Evolutionary conservation across 2,888 invertebrate genomes (phyloP).

Genomic region (Phoronis australis): DNA sequence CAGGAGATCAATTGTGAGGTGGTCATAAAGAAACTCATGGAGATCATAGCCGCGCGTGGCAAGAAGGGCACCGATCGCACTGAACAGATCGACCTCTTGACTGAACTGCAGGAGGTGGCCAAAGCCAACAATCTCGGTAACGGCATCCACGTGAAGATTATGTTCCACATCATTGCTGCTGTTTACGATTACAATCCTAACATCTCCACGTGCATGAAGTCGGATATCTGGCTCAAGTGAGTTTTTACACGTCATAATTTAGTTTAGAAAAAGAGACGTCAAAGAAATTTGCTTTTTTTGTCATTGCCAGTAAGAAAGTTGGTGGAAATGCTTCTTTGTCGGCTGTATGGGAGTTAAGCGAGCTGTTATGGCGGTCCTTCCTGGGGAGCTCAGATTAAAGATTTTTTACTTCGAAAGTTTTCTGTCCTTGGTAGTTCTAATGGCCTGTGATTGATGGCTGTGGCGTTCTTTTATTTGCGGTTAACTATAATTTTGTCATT

Average conservation of each 20-base stretch:
- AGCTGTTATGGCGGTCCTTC: too few species aligned
- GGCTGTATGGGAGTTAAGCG: too few species aligned
- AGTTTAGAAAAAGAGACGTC: too few species aligned
- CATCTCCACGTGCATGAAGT: conserved; percentile 90
- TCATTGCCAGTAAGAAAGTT: too few species aligned
- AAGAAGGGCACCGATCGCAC: conserved; percentile 93
- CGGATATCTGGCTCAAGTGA: conserved; percentile 85
- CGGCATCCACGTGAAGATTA: conserved; percentile 69
- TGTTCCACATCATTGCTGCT: conserved; percentile 88
- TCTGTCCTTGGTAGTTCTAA: too few species aligned
- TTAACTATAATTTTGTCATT: too few species aligned
- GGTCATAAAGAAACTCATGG: conserved; percentile 86
- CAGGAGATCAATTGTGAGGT: conserved; percentile 92
- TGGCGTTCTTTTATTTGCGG: too few species aligned
- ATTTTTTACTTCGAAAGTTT: too few species aligned
- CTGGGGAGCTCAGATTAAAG: too few species aligned
- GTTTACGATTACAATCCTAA: conserved; percentile 98
- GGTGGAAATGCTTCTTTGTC: too few species aligned
- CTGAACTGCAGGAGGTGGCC: conserved; percentile 81
- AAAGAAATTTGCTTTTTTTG: too few species aligned
- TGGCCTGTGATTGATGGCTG: too few species aligned
- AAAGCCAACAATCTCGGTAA: conserved; percentile 82
- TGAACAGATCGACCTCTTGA: conserved; percentile 87
- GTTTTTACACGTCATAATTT: conserved; percentile 31
- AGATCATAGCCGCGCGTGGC: conserved; percentile 88